Percentiles rank a stretch among this genome's conserved stretches.
Evolutionary conservation across 2,888 invertebrate species (phyloP).

Genomic region (Hylaea fasciaria): DNA sequence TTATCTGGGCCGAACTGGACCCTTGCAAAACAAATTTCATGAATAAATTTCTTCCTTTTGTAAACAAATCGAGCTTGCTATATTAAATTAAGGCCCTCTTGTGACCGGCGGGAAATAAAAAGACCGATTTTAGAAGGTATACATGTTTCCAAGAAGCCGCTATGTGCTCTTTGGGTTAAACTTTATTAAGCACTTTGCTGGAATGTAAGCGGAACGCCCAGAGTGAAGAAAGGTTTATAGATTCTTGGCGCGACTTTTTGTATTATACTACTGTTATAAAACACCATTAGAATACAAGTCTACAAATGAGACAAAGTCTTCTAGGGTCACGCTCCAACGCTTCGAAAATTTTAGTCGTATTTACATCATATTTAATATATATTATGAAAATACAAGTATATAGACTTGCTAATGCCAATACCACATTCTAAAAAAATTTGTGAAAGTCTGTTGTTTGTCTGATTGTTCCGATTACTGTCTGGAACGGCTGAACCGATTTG

Average conservation of each 20-base stretch:
- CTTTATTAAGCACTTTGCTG: conserved; percentile 36
- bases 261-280: too few relatives aligned
- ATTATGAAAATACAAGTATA: too few relatives aligned
- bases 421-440: too few relatives aligned
- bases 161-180: conserved; percentile 29
- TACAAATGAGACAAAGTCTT: too few relatives aligned
- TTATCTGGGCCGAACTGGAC: conserved; percentile 62
- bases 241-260: neutral
- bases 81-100: conserved; percentile 78
- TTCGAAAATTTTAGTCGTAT: too few relatives aligned
- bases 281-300: too few relatives aligned
- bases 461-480: too few relatives aligned
- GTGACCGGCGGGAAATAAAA: conserved; percentile 70
- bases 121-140: conserved; percentile 56
- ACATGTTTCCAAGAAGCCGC: conserved; percentile 35
- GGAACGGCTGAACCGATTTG: too few relatives aligned
- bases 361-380: too few relatives aligned
- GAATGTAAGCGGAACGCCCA: conserved; percentile 6
- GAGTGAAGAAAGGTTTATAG: conserved; percentile 1
- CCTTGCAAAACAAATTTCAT: conserved; percentile 81
- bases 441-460: too few relatives aligned
- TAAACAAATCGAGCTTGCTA: conserved; percentile 81
- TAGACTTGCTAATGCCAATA: too few relatives aligned
- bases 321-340: too few relatives aligned
- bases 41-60: conserved; percentile 83